Evolutionary conservation across 2,113 vertebrate species (phyloP).

Genomic region (Empidonax alnorum): DNA sequence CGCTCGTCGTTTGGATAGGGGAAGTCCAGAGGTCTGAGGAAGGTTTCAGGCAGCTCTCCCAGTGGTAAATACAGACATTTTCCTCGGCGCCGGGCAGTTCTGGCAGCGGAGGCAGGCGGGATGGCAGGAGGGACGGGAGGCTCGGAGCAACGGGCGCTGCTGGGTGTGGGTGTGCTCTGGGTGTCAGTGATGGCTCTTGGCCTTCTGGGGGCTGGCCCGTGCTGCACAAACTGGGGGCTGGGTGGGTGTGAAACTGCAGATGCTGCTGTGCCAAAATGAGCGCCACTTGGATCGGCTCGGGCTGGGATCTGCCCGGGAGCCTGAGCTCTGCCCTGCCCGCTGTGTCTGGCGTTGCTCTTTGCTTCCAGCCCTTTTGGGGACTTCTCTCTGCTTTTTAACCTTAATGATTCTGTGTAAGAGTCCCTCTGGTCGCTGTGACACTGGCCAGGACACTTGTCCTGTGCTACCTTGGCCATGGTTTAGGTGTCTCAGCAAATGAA

Average conservation of each 20-base stretch:
- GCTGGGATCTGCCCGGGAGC: accelerated
- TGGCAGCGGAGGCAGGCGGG: not conserved
- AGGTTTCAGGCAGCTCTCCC: not conserved
- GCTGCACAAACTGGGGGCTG: not conserved
- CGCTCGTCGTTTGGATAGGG: accelerated
- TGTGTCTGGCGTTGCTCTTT: not conserved
- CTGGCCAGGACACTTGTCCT: not conserved
- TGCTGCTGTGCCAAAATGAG: not conserved
- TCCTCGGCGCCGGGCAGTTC: not conserved
- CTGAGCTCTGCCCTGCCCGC: not conserved
- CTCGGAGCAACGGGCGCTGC: not conserved
- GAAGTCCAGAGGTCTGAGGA: not conserved
- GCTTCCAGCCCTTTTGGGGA: not conserved
- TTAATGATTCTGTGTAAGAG: not conserved
- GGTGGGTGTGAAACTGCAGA: accelerated
- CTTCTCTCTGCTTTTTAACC: not conserved
- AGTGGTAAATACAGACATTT: not conserved
- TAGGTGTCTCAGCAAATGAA: not conserved
- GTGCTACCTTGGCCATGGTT: not conserved
- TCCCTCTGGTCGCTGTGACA: not conserved
- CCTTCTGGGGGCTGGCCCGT: not conserved
- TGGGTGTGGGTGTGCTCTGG: not conserved
- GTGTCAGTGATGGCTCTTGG: not conserved
- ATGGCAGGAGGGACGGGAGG: accelerated
- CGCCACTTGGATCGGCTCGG: accelerated